These are phyloP conservation scores for Chondrosia reniformis DNA, from an alignment of 37 sponge, comb jelly and placozoan genomes.

Conservation along the genomic window DNA sequence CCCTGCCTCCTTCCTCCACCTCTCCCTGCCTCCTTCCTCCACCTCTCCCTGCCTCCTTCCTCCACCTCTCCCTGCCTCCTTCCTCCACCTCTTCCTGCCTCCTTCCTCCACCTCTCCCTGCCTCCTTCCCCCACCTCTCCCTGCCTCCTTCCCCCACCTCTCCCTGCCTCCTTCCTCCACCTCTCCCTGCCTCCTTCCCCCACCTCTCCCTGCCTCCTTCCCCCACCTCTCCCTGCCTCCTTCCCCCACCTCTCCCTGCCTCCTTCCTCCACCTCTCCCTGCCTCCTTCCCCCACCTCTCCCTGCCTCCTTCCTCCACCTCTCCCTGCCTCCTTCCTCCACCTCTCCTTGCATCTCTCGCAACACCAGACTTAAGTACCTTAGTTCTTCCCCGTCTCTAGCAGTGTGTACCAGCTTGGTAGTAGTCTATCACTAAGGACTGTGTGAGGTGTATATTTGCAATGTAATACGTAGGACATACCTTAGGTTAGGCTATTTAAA, in stretches of 20 bases:
- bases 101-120: neutral
- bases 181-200: conserved; percentile 3
- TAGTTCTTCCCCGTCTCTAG: too few species aligned
- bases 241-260: neutral
- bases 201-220: neutral
- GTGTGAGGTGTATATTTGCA: too few species aligned
- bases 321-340: conserved; percentile 1
- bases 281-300: conserved; percentile 21
- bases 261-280: neutral
- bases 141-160: neutral
- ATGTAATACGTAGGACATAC: neutral
- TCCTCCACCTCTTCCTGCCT: neutral
- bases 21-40: neutral
- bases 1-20: neutral
- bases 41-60: neutral
- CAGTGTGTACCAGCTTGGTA: too few species aligned
- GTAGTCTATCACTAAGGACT: too few species aligned
- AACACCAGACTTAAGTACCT: neutral
- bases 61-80: neutral
- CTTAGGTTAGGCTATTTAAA: neutral
- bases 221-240: neutral
- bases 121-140: neutral
- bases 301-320: conserved; percentile 20
- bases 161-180: neutral
- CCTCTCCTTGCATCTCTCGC: neutral